A percentile compares a stretch with the other conserved stretches of the same genome.
Evolutionary conservation across 2,888 invertebrate species (phyloP).

Genomic region (Clusia tigrina): DNA sequence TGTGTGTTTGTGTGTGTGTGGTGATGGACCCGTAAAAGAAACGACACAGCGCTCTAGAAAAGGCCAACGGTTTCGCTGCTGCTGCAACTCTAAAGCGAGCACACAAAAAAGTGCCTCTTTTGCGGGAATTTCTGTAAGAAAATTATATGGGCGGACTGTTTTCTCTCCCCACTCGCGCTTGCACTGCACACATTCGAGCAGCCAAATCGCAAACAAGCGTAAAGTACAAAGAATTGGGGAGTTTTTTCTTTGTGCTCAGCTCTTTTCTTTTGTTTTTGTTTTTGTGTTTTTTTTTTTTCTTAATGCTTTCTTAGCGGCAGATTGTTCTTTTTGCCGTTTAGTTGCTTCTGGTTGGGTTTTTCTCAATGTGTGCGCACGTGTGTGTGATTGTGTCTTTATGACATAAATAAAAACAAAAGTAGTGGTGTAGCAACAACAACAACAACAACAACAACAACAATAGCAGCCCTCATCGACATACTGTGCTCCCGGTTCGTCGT

Average conservation of each 20-base stretch:
- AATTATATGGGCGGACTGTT: constrained; percentile 25
- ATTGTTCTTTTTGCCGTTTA: too few relatives aligned
- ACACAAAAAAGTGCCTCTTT: constrained; percentile 9
- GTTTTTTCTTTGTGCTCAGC: neutral
- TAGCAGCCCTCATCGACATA: neutral
- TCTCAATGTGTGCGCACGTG: too few relatives aligned
- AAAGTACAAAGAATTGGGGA: constrained; percentile 1
- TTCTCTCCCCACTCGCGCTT: neutral
- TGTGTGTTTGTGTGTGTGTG: too few relatives aligned
- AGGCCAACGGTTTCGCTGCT: neutral
- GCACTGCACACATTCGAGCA: neutral
- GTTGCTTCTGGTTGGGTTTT: too few relatives aligned
- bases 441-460: neutral
- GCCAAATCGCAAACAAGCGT: constrained; percentile 10
- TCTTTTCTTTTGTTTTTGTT: neutral
- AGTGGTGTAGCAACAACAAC: neutral
- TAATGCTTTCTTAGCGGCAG: too few relatives aligned
- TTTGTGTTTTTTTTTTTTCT: too few relatives aligned
- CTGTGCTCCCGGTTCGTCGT: neutral
- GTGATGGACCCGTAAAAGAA: neutral
- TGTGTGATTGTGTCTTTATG: too few relatives aligned
- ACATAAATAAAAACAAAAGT: too few relatives aligned
- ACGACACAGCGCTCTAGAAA: neutral
- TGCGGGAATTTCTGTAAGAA: constrained; percentile 19
- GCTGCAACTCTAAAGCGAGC: neutral